phyloP scores from a whole-genome alignment of 2,888 invertebrate species.

The Pharmacophagus antenor region DNA sequence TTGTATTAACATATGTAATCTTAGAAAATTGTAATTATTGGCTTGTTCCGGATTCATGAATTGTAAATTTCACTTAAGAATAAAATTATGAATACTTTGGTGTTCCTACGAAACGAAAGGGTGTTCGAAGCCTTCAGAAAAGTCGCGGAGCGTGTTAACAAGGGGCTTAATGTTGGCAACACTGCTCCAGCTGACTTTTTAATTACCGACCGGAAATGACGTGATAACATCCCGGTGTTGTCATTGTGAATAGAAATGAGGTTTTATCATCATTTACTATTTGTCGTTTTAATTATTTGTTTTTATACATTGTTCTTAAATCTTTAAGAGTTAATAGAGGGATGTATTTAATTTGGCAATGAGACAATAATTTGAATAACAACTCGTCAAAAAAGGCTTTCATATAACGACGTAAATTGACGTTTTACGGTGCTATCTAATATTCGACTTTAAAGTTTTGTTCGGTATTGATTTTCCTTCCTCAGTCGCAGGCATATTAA shows the following conservation, averaged over 20 bases:
- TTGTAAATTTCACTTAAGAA: background rate
- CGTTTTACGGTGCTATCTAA: too few species aligned
- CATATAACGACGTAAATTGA: too few species aligned
- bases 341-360: too few species aligned
- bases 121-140: slow-evolving; percentile 41
- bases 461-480: too few species aligned
- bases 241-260: slow-evolving; percentile 57
- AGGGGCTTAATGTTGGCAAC: slow-evolving; percentile 71
- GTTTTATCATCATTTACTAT: slow-evolving; percentile 11
- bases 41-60: background rate
- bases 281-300: slow-evolving; percentile 5
- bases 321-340: too few species aligned
- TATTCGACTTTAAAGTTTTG: too few species aligned
- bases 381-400: too few species aligned
- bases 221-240: slow-evolving; percentile 64
- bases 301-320: too few species aligned
- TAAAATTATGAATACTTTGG: slow-evolving; percentile 19
- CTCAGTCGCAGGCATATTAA: too few species aligned
- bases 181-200: slow-evolving; percentile 68
- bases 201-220: slow-evolving; percentile 72
- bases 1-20: background rate
- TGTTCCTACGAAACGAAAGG: slow-evolving; percentile 32
- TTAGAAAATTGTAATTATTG: background rate
- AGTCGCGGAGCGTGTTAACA: slow-evolving; percentile 57
- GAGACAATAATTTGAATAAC: too few species aligned